Percentiles rank a stretch among this genome's conserved stretches.
Conservation (phyloP, 2,888 invertebrate genomes). For the Eledone cirrhosa region DNA sequence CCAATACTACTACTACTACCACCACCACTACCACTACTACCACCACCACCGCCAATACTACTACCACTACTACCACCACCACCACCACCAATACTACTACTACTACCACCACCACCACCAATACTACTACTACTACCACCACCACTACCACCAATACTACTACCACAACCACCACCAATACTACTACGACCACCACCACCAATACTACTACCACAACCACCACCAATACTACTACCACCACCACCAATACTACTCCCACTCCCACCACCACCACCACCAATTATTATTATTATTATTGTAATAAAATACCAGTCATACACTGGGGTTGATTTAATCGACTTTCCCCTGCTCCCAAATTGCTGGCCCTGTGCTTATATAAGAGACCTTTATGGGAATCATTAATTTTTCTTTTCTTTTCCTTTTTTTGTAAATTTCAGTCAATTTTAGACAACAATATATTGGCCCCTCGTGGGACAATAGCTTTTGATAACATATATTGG, state of each 20-base stretch:
- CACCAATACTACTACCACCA: no score
- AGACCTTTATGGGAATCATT: no score
- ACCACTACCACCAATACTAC: no score
- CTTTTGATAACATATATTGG: conserved; percentile 27
- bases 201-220: no score
- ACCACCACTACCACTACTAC: not conserved
- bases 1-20: not conserved
- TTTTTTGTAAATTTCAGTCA: conserved; percentile 16
- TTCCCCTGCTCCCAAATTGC: no score
- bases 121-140: no score
- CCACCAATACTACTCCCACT: not conserved
- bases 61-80: not conserved
- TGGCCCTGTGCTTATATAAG: no score
- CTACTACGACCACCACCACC: no score
- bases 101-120: no score
- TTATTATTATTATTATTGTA: not conserved
- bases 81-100: no score
- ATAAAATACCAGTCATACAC: not conserved
- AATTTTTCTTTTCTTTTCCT: not conserved
- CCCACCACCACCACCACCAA: not conserved
- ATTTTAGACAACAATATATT: conserved; percentile 24
- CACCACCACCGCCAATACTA: not conserved
- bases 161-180: no score
- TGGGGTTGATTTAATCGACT: no score
- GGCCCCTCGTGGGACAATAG: conserved; percentile 28